Percentiles rank a stretch among this genome's conserved stretches.
Conservation (phyloP, 64 coral and sea anemone genomes). For the Montipora efflorescens region DNA sequence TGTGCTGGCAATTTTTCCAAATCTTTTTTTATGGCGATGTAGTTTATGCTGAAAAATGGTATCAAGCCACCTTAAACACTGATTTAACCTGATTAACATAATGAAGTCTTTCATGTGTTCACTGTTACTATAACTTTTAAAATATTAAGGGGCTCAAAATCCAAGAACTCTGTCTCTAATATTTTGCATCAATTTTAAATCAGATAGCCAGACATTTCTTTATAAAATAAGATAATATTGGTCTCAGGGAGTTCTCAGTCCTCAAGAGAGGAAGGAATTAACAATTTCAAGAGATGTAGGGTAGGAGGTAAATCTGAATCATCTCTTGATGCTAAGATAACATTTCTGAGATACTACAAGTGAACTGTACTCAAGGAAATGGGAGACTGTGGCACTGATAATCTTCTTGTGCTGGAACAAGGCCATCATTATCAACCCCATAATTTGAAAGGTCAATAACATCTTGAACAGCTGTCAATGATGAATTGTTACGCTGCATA, state of each 20-base stretch:
- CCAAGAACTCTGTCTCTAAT: too few relatives aligned
- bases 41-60: slow-evolving; percentile 12
- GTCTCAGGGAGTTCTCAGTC: neutral
- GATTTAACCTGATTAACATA: too few relatives aligned
- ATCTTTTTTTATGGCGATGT: slow-evolving; percentile 6
- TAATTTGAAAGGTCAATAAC: slow-evolving; percentile 44
- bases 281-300: neutral
- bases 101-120: too few relatives aligned
- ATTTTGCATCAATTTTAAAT: too few relatives aligned
- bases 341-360: neutral
- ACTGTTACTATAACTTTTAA: too few relatives aligned
- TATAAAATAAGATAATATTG: too few relatives aligned
- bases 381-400: neutral
- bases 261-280: neutral
- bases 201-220: too few relatives aligned
- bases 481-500: neutral
- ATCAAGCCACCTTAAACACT: neutral
- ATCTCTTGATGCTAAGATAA: neutral
- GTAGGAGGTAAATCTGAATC: neutral
- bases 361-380: neutral
- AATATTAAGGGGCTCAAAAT: too few relatives aligned
- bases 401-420: slow-evolving; percentile 7
- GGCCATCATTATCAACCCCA: slow-evolving; percentile 36
- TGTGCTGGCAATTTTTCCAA: neutral
- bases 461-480: slow-evolving; percentile 16